phyloP scores from a whole-genome alignment of 2,113 vertebrate species.

The Tragelaphus scriptus region DNA sequence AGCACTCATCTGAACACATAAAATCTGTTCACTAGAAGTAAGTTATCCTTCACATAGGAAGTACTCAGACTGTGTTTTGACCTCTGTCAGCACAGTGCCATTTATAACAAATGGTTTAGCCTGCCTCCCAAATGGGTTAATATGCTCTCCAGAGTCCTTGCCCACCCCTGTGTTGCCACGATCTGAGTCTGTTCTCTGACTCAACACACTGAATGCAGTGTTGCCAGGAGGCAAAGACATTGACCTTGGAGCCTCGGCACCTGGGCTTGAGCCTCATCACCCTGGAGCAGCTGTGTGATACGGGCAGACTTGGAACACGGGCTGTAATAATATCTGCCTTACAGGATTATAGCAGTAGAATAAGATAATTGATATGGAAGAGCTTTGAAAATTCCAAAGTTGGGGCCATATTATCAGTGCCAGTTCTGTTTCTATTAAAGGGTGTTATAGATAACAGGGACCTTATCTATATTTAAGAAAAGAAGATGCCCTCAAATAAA shows the following conservation, averaged over 20 bases:
- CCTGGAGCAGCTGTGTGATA: not conserved
- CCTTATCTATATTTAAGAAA: not conserved
- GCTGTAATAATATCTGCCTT: not conserved
- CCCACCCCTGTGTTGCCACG: not conserved
- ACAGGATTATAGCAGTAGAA: not conserved
- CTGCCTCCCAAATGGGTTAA: not conserved
- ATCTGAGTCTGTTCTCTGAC: not conserved
- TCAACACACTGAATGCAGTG: not conserved
- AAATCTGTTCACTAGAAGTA: constrained; percentile 27
- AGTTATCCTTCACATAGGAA: constrained; percentile 8
- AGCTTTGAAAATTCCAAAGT: not conserved
- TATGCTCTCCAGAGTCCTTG: not conserved
- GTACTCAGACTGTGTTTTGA: not conserved
- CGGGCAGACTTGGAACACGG: rapidly evolving
- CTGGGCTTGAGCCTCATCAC: not conserved
- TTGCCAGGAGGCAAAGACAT: rapidly evolving
- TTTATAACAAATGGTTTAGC: not conserved
- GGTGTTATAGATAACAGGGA: not conserved
- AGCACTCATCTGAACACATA: not conserved
- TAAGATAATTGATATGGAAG: not conserved
- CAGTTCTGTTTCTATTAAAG: not conserved
- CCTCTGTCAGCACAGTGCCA: not conserved
- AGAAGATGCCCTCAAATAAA: not conserved
- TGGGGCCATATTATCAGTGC: not conserved
- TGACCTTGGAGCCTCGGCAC: not conserved